Evolutionary conservation across 2,888 invertebrate species (phyloP).

Genomic region (Cantharis nigra): DNA sequence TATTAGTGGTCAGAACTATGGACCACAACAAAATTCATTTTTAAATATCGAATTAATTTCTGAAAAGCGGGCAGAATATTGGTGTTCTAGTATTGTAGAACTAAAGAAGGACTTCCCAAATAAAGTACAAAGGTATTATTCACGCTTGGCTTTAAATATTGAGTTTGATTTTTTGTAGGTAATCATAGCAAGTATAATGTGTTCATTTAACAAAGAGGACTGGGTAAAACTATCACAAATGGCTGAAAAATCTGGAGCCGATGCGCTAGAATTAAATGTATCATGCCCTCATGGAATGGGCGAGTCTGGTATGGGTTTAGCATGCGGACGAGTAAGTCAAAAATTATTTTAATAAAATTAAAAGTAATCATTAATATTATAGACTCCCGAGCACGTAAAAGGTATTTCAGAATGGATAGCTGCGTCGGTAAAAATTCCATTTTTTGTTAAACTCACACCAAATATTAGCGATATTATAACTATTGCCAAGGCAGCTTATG

Average conservation of each 20-base stretch:
- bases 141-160: not conserved
- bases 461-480: conserved; percentile 93
- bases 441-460: conserved; percentile 97
- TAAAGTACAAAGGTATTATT: conserved; percentile 63
- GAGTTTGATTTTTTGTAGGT: conserved; percentile 60
- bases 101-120: conserved; percentile 90
- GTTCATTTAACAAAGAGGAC: conserved; percentile 81
- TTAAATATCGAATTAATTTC: conserved; percentile 98
- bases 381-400: conserved; percentile 85
- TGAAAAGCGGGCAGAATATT: conserved; percentile 93
- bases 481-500: conserved; percentile 88
- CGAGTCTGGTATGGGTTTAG: conserved; percentile 96
- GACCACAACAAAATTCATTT: conserved; percentile 96
- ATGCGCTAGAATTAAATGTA: conserved; percentile 93
- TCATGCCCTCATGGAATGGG: conserved; percentile 99
- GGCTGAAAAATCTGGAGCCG: conserved; percentile 84
- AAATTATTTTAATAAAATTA: not conserved
- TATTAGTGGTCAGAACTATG: conserved; percentile 86
- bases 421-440: conserved; percentile 84
- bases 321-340: conserved; percentile 85
- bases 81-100: conserved; percentile 87
- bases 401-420: conserved; percentile 92
- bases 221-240: conserved; percentile 82
- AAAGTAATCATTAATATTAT: conserved; percentile 34
- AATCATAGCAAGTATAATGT: conserved; percentile 95